These are phyloP conservation scores for Limosa lapponica DNA, from an alignment of 2,797 vertebrate species.

Conservation along the genomic window DNA sequence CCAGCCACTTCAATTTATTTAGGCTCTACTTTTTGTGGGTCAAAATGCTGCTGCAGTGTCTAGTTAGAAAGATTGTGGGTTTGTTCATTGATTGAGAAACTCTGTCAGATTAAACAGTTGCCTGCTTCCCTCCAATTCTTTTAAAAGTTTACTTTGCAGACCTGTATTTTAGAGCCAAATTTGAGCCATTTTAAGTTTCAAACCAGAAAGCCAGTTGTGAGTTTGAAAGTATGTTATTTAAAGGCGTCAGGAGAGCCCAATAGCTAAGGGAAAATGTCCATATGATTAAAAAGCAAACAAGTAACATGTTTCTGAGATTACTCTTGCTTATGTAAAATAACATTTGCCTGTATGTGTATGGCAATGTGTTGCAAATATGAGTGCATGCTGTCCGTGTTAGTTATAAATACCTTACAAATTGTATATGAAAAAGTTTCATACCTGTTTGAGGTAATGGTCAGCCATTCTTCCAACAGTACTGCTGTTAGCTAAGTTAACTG, in stretches of 20 bases:
- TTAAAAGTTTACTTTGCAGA: background rate
- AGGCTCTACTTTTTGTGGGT: background rate
- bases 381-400: background rate
- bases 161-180: background rate
- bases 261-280: background rate
- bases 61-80: background rate
- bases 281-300: background rate
- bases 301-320: background rate
- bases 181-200: background rate
- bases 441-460: background rate
- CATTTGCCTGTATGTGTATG: background rate
- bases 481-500: background rate
- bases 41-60: background rate
- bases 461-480: background rate
- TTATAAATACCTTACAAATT: background rate
- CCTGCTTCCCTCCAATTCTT: background rate
- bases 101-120: background rate
- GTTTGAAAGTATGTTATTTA: background rate
- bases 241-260: fast-evolving
- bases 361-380: background rate
- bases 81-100: background rate
- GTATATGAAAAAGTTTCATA: background rate
- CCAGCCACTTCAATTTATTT: background rate
- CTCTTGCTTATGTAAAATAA: background rate
- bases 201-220: background rate